Base-by-base conservation (phyloP, 2,113 vertebrate genomes). In the Gopherus evgoodei region DNA sequence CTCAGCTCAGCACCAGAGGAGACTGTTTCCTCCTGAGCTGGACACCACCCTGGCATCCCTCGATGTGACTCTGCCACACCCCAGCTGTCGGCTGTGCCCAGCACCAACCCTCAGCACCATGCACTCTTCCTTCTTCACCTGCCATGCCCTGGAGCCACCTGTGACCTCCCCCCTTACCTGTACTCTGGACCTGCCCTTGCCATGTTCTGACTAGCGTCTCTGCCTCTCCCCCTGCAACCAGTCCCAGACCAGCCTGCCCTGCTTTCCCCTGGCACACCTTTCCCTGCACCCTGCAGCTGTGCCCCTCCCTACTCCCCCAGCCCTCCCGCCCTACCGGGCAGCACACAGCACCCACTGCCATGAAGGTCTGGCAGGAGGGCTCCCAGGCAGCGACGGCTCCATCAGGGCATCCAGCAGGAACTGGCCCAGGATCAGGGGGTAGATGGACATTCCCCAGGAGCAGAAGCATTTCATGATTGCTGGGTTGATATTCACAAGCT, bases 401-500 rank as follows among this genome's bases (percentile, higher is more conserved):
- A 8, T 22, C 98, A 98, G 97, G 65, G 98, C 38, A 44, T 98
- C 97, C 87, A 99, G 38, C 14, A 97, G 97, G 10, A 98, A 83
- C 95, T 98, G 98, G 65, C 97, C 98, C 81, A 79, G 14, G 42
- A 98, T 79, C 2, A 98, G 56, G 1, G 97, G 81, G 9, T 5
- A 0, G 50, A 21, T 3, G 16, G 59, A 89, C 5, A 86, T 81
- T 29, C 72, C 75, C 53, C 87, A 17, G 10, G 57, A 35, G 31
- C 62, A 27, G 10, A 94, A 53, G 85, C 97, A 91, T 22, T 91
- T 44, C 17, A 1, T 87, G 29, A 92, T 86, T 6, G 57, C 79
- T 0, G 97, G 96, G 84, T 98, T 98, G 81, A 98, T 17, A 81
- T 98, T 98, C 49, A 98, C 96, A 81, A 98, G 94, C 95, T 99